Evolutionary conservation across 2,797 vertebrate species (phyloP).

Genomic region (Salarias fasciatus): DNA sequence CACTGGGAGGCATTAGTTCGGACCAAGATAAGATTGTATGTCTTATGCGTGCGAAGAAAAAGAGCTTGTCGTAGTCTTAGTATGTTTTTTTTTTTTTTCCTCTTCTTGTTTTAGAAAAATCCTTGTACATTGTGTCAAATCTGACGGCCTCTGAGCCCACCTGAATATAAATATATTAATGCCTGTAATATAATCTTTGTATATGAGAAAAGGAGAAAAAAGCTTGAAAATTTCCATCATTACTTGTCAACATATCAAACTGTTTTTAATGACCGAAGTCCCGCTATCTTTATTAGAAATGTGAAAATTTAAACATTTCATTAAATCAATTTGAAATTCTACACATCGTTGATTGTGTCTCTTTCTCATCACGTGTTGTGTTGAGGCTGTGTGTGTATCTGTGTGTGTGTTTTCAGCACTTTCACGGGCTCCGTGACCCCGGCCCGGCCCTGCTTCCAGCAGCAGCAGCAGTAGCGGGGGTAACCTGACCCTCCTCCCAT

Average conservation of each 20-base stretch:
- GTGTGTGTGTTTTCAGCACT: slow-evolving; percentile 34
- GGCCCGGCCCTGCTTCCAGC: slow-evolving; percentile 60
- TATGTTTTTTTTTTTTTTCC: slow-evolving; percentile 38
- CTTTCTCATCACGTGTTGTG: not conserved
- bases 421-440: slow-evolving; percentile 75
- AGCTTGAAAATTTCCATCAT: slow-evolving; percentile 76
- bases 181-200: slow-evolving; percentile 83
- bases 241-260: slow-evolving; percentile 83
- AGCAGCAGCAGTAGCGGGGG: slow-evolving; percentile 59
- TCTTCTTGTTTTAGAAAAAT: slow-evolving; percentile 70
- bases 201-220: slow-evolving; percentile 69
- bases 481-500: slow-evolving; percentile 87
- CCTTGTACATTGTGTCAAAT: slow-evolving; percentile 83
- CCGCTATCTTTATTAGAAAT: slow-evolving; percentile 86
- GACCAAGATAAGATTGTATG: slow-evolving; percentile 74
- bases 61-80: slow-evolving; percentile 68
- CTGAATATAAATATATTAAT: slow-evolving; percentile 80
- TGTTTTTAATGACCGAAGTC: slow-evolving; percentile 81
- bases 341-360: slow-evolving; percentile 8
- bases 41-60: slow-evolving; percentile 76
- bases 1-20: slow-evolving; percentile 66
- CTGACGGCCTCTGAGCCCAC: slow-evolving; percentile 61
- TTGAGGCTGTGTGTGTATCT: slow-evolving; percentile 6
- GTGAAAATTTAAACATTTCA: slow-evolving; percentile 84
- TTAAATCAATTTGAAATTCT: slow-evolving; percentile 84